Conservation (phyloP, 2,113 vertebrate genomes). For the Donacobius atricapilla region DNA sequence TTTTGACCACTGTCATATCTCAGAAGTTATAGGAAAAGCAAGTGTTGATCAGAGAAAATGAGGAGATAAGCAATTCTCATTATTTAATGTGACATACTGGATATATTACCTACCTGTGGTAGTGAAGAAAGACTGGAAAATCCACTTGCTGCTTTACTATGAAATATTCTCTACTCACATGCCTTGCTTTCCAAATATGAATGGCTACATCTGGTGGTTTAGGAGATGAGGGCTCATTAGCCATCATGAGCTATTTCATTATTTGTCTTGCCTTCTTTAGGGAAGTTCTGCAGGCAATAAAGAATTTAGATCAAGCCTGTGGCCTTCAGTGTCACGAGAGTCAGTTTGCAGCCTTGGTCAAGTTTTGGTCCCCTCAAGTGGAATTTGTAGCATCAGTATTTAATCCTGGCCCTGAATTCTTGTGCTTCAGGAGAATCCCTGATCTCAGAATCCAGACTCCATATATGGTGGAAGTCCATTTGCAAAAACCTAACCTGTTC, state of each 20-base stretch:
- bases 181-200: neutral
- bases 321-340: neutral
- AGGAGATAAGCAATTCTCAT: neutral
- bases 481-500: neutral
- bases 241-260: neutral
- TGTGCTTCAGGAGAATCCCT: neutral
- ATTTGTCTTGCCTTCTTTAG: neutral
- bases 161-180: neutral
- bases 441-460: neutral
- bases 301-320: neutral
- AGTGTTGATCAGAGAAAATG: neutral
- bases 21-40: neutral
- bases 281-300: neutral
- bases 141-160: neutral
- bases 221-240: neutral
- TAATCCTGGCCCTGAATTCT: neutral
- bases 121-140: neutral
- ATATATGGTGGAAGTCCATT: neutral
- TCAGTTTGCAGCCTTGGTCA: neutral
- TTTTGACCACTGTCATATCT: neutral
- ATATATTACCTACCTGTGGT: neutral
- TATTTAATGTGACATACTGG: neutral
- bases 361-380: neutral
- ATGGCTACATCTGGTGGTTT: neutral
- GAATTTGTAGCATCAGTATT: rapidly evolving